A percentile compares a stretch with the other conserved stretches of the same genome.
These are phyloP conservation scores for Nothoprocta pentlandii DNA, from an alignment of 2,113 vertebrate genomes.

Conservation along the genomic window DNA sequence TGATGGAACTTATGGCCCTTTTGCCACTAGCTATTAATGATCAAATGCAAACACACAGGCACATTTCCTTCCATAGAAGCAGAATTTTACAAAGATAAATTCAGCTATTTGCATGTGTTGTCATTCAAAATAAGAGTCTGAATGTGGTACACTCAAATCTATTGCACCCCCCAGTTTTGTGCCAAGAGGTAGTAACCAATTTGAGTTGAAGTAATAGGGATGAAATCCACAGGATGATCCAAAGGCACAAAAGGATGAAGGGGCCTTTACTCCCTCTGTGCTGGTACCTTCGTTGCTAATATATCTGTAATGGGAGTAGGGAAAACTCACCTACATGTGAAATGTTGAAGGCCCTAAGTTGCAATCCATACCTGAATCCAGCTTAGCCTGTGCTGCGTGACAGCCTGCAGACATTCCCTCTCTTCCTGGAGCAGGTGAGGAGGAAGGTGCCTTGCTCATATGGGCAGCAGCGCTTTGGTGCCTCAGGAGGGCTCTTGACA, in stretches of 20 bases:
- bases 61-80: background rate
- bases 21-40: background rate
- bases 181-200: background rate
- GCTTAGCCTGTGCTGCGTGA: background rate
- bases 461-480: background rate
- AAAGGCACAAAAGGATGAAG: background rate
- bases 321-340: background rate
- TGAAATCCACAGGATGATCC: background rate
- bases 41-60: background rate
- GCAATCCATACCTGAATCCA: background rate
- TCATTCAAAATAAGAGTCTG: background rate
- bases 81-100: background rate
- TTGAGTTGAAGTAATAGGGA: background rate
- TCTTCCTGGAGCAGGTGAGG: background rate
- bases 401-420: background rate
- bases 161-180: background rate
- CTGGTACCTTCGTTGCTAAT: background rate
- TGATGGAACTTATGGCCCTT: background rate
- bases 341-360: background rate
- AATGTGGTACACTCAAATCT: background rate
- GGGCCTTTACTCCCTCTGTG: rapidly evolving
- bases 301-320: background rate
- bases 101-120: background rate
- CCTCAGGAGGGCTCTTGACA: background rate
- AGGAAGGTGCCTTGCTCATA: background rate